A percentile compares a stretch with the other conserved stretches of the same genome.
Evolutionary conservation across 2,113 vertebrate species (phyloP).

Genomic region (Trachemys scripta): DNA sequence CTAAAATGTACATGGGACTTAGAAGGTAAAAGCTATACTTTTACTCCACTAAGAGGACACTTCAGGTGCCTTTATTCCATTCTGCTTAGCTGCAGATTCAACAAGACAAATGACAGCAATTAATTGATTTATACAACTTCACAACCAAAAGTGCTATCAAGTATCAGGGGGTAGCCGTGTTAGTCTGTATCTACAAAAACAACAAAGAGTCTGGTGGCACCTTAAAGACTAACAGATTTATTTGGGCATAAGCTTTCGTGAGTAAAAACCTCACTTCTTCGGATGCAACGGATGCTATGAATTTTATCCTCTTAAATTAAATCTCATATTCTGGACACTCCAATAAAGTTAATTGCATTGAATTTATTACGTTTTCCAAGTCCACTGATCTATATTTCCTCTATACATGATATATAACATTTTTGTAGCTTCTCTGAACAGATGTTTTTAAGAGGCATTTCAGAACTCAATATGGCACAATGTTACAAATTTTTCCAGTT

Average conservation of each 20-base stretch:
- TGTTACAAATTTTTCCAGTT: not conserved
- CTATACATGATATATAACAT: not conserved
- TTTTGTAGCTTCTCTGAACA: not conserved
- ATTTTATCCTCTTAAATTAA: not conserved
- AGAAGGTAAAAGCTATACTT: not conserved
- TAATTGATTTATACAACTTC: not conserved
- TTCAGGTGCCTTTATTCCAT: not conserved
- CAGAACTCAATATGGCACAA: not conserved
- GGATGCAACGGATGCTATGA: no score
- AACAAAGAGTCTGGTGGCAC: no score
- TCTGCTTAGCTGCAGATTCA: not conserved
- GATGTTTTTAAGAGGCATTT: not conserved
- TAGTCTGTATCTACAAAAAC: no score
- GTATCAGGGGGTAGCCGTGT: no score
- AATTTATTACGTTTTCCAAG: not conserved
- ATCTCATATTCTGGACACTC: rapidly evolving
- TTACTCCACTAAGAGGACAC: not conserved
- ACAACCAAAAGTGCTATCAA: not conserved
- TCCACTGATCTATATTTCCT: not conserved
- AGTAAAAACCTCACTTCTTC: no score
- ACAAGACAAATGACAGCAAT: not conserved
- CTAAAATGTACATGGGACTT: not conserved
- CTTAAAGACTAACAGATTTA: no score
- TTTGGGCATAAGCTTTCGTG: no score
- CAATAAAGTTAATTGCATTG: not conserved